These are phyloP conservation scores for Lordiphosa mommai DNA, from an alignment of 1,140 invertebrate species.

Conservation along the genomic window DNA sequence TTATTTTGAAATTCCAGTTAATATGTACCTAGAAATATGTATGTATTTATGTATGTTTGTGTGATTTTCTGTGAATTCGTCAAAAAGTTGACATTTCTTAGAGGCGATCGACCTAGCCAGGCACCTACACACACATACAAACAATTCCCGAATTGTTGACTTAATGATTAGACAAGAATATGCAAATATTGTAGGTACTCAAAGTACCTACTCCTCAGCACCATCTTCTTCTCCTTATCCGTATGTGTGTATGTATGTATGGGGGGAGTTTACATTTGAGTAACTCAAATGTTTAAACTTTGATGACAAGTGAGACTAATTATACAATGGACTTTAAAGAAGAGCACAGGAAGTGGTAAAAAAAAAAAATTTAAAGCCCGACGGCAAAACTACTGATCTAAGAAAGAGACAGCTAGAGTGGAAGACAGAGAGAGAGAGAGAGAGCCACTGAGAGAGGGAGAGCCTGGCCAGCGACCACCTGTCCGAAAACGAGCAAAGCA, in stretches of 20 bases:
- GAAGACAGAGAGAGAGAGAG: not conserved
- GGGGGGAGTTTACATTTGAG: too few relatives aligned
- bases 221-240: slow-evolving; percentile 25
- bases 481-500: slow-evolving; percentile 41
- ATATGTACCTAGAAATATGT: too few relatives aligned
- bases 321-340: slow-evolving; percentile 19
- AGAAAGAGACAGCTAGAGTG: slow-evolving; percentile 7
- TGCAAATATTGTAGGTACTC: slow-evolving; percentile 45
- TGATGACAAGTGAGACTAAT: slow-evolving; percentile 36
- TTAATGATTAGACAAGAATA: slow-evolving; percentile 63
- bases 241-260: slow-evolving; percentile 10
- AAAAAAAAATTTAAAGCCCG: not conserved
- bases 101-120: slow-evolving; percentile 11
- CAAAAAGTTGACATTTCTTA: slow-evolving; percentile 29
- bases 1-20: slow-evolving; percentile 13
- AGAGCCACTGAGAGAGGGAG: not conserved
- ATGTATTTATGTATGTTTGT: too few relatives aligned
- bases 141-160: slow-evolving; percentile 28
- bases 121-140: slow-evolving; percentile 30
- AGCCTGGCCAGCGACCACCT: slow-evolving; percentile 45
- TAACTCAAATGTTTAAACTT: slow-evolving; percentile 7
- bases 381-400: too few relatives aligned
- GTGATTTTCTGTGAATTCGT: slow-evolving; percentile 2
- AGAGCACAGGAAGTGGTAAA: slow-evolving; percentile 34
- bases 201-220: slow-evolving; percentile 17